Conservation (phyloP, 1,140 invertebrate genomes). For the Heliconius hewitsoni region DNA sequence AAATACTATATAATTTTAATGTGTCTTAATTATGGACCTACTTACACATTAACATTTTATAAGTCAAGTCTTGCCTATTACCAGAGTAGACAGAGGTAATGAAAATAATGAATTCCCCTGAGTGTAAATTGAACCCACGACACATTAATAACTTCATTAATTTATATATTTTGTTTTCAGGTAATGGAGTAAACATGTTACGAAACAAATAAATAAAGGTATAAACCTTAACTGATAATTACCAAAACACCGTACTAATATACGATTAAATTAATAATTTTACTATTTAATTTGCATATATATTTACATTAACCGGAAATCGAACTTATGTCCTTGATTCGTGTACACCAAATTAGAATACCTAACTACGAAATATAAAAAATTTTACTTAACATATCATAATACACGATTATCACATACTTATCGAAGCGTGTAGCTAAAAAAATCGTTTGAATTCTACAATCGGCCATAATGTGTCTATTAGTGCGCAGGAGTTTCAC, state of each 20-base stretch:
- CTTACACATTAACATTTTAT: too few relatives aligned
- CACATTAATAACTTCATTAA: not conserved
- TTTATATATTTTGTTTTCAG: conserved; percentile 15
- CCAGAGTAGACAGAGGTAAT: too few relatives aligned
- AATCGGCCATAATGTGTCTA: conserved; percentile 63
- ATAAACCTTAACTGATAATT: not conserved
- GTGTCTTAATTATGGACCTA: too few relatives aligned
- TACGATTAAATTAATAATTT: too few relatives aligned
- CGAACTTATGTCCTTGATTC: not conserved
- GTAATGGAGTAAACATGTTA: not conserved
- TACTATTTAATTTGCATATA: too few relatives aligned
- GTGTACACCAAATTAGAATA: too few relatives aligned
- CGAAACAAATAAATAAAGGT: not conserved
- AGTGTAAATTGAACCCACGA: too few relatives aligned
- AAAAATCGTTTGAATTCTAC: conserved; percentile 33
- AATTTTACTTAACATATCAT: not conserved
- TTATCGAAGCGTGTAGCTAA: conserved; percentile 11
- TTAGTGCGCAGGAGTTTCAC: conserved; percentile 74
- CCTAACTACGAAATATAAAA: not conserved
- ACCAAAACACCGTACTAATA: not conserved
- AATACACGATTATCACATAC: conserved; percentile 17
- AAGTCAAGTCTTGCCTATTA: too few relatives aligned
- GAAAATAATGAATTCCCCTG: too few relatives aligned
- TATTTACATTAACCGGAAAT: not conserved
- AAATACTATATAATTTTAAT: too few relatives aligned